A percentile compares a stretch with the other conserved stretches of the same genome.
These are phyloP conservation scores for Spilarctia lutea DNA, from an alignment of 2,888 invertebrate species.

Conservation along the genomic window DNA sequence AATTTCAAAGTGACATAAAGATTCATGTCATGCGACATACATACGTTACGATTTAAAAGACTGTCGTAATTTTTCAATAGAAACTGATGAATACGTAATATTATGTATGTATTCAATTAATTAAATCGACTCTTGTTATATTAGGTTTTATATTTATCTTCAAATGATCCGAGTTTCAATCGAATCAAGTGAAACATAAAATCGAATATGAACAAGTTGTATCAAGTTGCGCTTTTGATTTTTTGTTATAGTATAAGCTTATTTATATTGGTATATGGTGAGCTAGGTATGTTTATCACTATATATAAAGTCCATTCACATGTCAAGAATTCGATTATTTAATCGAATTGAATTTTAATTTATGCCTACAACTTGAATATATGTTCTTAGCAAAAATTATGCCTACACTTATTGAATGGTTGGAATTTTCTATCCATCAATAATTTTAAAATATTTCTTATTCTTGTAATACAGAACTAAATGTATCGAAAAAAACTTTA, in stretches of 20 bases:
- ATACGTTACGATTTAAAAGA: not conserved
- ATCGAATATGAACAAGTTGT: not conserved
- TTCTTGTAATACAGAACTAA: too few relatives aligned
- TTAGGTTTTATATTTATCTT: not conserved
- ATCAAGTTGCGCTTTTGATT: not conserved
- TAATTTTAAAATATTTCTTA: not conserved
- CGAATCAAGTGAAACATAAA: not conserved
- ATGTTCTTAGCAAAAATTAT: not conserved
- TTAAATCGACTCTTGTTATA: not conserved
- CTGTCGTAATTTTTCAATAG: not conserved
- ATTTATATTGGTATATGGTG: not conserved
- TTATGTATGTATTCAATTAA: conserved; percentile 10
- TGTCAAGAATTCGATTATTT: not conserved
- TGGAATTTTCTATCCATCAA: not conserved
- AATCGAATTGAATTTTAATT: not conserved
- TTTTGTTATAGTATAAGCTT: not conserved
- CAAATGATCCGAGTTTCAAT: not conserved
- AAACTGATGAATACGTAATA: not conserved
- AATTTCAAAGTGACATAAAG: not conserved
- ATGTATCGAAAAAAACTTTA: too few relatives aligned
- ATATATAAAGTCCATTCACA: not conserved
- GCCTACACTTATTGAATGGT: not conserved
- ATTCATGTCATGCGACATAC: not conserved
- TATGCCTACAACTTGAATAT: not conserved
- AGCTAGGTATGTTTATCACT: not conserved